These are phyloP conservation scores for Diploscapter pachys DNA, from an alignment of 1,140 invertebrate genomes.

Conservation along the genomic window DNA sequence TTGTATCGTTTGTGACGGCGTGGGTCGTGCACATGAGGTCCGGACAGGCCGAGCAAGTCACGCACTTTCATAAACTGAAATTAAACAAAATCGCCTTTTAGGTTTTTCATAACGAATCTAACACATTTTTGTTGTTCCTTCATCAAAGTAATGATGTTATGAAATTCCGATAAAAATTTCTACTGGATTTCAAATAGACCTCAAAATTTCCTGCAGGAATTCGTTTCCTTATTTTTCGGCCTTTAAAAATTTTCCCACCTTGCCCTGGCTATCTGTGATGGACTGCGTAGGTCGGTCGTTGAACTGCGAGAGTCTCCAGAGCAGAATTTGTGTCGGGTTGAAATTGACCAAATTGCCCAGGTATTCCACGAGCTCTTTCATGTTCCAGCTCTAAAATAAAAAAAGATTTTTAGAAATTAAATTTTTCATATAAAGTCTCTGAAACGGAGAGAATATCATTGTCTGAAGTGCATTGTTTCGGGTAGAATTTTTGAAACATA, in stretches of 20 bases:
- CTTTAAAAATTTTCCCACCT: too few relatives aligned
- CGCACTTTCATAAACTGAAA: conserved; percentile 14
- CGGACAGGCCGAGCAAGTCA: conserved; percentile 36
- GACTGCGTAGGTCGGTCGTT: conserved; percentile 38
- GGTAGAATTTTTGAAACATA: too few relatives aligned
- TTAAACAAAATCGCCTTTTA: neutral
- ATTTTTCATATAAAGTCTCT: too few relatives aligned
- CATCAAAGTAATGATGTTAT: too few relatives aligned
- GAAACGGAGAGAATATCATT: too few relatives aligned
- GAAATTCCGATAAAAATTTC: too few relatives aligned
- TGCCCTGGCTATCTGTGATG: too few relatives aligned
- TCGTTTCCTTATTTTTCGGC: too few relatives aligned
- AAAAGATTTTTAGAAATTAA: neutral
- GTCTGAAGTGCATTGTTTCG: too few relatives aligned
- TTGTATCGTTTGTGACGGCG: conserved; percentile 45
- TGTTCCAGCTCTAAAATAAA: conserved; percentile 37
- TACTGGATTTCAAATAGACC: too few relatives aligned
- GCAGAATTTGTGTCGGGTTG: conserved; percentile 46
- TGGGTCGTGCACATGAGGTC: conserved; percentile 43
- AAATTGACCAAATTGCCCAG: conserved; percentile 43
- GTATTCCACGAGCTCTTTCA: conserved; percentile 31
- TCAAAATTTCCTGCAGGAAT: too few relatives aligned
- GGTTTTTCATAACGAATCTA: conserved; percentile 23
- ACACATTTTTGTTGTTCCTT: neutral
- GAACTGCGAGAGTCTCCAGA: conserved; percentile 36